Base-by-base conservation (phyloP, 1,140 invertebrate genomes). In the Drosophila malerkotliana region DNA sequence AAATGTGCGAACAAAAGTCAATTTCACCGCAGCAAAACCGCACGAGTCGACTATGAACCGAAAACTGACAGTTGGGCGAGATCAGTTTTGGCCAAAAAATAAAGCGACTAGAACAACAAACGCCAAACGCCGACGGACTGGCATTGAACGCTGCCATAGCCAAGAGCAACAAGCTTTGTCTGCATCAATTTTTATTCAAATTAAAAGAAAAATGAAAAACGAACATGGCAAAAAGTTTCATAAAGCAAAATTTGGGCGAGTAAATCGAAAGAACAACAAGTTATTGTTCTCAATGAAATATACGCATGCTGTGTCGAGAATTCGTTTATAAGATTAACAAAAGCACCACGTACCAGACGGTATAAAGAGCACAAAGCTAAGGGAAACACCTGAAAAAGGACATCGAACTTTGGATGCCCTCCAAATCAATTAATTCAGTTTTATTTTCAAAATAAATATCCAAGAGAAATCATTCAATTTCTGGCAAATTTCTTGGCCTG, bases 1-100 rank as follows among this genome's bases (percentile, higher is more conserved):
- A 82, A 88, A 82, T 82, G 77, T 57, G 75, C 73, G 77, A 72
- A 83, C 67, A 72, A 69, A 62, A 59, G 63, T 62, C 74, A 68
- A 68, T 76, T 77, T 75, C 32, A 72, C 66, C 71, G 83, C 69
- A 79, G 48, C 63, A 32, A 64, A 72, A 88, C 83, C 83, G 79
- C 83, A 79, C 83, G 83, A 83, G 68, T 88, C 83, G 83, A 64
- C 83, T 67, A 57, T 89, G 62, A 83, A 79, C 76, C 44, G 79
- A 83, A 88, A 88, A 88, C 83, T 90, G 88, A 90, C 88, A 90
- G 77, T 90, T 90, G 69, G 78, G 80, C 88, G 88, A 90, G 74
- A 90, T 90, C 88, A 90, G 84, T 90, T 88, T 90, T 89, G 80
- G 67, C 76, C 72, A 88, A 88, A 87, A 69, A 76, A 72, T 62